These are phyloP conservation scores for Muscicapa striata DNA, from an alignment of 2,797 vertebrate species.

Conservation along the genomic window DNA sequence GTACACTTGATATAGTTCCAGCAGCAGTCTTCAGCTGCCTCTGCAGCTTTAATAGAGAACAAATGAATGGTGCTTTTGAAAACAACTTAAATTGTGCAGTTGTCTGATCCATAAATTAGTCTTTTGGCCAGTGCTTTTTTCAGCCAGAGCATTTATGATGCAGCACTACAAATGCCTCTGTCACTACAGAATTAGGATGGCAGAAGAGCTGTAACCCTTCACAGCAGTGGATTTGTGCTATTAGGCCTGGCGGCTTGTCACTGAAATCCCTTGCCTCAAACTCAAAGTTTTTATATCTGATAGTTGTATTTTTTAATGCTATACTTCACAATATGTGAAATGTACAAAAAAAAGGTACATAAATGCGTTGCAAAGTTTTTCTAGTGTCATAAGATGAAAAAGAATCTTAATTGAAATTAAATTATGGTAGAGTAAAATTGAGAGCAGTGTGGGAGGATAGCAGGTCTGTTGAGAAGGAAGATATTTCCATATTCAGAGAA, in stretches of 20 bases:
- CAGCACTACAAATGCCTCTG: neutral
- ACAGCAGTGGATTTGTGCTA: neutral
- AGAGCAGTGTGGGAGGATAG: neutral
- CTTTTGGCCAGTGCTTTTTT: neutral
- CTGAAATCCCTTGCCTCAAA: neutral
- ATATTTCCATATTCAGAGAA: neutral
- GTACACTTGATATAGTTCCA: neutral
- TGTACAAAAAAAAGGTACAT: neutral
- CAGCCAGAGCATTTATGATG: rapidly evolving
- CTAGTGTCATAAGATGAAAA: neutral
- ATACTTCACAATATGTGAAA: neutral
- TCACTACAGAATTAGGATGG: neutral
- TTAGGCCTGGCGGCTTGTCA: neutral
- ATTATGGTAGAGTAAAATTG: neutral
- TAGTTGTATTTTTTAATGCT: neutral
- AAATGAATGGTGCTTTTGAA: neutral
- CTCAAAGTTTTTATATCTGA: neutral
- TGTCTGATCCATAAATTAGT: neutral
- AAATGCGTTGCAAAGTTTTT: neutral
- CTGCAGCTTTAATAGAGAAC: neutral
- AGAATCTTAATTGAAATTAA: neutral
- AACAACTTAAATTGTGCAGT: neutral
- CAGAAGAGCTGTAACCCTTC: neutral
- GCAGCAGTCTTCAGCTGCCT: neutral
- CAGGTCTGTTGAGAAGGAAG: neutral